Conservation (phyloP, 2,797 vertebrate species). For the Danio aesculapii region DNA sequence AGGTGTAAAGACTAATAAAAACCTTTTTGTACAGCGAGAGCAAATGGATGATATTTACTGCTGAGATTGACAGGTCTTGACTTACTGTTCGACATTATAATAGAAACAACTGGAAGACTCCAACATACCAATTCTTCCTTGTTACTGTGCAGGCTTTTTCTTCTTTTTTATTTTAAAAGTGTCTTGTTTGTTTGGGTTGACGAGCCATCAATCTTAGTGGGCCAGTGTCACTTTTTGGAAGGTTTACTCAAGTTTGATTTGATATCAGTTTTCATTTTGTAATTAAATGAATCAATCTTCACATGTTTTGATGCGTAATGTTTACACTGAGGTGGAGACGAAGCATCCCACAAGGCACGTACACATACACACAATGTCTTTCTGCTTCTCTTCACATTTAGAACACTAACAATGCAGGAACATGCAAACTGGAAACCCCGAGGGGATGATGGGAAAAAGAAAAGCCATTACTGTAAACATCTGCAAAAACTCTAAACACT, state of each 20-base stretch:
- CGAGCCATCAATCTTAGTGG: too few relatives aligned
- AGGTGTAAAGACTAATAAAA: too few relatives aligned
- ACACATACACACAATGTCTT: slow-evolving; percentile 62
- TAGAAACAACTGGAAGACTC: too few relatives aligned
- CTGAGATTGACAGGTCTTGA: too few relatives aligned
- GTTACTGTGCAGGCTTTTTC: too few relatives aligned
- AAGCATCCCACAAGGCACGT: slow-evolving; percentile 37
- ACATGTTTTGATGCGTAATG: slow-evolving; percentile 53
- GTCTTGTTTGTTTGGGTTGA: too few relatives aligned
- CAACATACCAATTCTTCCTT: too few relatives aligned
- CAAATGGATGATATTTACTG: too few relatives aligned
- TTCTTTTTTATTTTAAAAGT: too few relatives aligned
- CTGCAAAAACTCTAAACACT: slow-evolving; percentile 9
- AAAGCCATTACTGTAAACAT: slow-evolving; percentile 12
- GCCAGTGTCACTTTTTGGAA: too few relatives aligned
- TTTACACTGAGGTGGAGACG: slow-evolving; percentile 22
- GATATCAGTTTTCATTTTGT: slow-evolving; percentile 41
- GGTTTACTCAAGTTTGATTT: slow-evolving; percentile 21
- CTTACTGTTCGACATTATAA: too few relatives aligned
- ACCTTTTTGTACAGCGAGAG: too few relatives aligned
- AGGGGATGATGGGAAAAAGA: slow-evolving; percentile 73
- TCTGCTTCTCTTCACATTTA: slow-evolving; percentile 81
- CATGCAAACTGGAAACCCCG: slow-evolving; percentile 71
- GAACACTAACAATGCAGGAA: slow-evolving; percentile 73
- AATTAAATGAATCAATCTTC: slow-evolving; percentile 61